phyloP scores from a whole-genome alignment of 2,113 vertebrate genomes.

The Terrapene triunguis region DNA sequence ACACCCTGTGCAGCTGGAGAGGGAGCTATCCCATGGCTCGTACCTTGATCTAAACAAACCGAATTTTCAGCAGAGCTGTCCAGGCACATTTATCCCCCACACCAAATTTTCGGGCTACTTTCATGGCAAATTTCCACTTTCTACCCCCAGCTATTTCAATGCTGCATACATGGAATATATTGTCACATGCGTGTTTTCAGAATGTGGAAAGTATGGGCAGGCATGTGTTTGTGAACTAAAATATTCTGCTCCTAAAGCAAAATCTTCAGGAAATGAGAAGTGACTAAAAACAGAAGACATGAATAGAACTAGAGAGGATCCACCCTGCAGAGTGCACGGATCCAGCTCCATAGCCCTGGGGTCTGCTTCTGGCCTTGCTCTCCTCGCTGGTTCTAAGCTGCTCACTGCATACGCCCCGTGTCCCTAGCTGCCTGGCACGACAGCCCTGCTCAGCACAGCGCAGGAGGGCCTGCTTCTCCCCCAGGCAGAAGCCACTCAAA shows the following conservation, averaged over 20 bases:
- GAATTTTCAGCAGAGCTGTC: not conserved
- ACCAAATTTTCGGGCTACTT: not conserved
- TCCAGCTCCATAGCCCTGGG: too few species aligned
- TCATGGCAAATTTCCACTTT: not conserved
- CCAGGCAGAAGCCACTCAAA: rapidly evolving
- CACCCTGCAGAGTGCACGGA: not conserved
- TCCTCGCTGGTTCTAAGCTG: not conserved
- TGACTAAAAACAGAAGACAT: not conserved
- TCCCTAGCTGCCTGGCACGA: not conserved
- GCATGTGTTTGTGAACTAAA: not conserved
- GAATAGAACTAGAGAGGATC: not conserved
- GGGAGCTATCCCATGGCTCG: not conserved
- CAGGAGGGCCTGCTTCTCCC: not conserved
- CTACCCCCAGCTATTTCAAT: not conserved
- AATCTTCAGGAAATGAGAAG: rapidly evolving
- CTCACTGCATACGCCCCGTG: too few species aligned
- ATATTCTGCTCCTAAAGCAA: not conserved
- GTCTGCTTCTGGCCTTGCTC: not conserved
- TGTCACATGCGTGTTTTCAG: not conserved
- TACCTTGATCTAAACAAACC: not conserved
- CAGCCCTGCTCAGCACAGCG: too few species aligned
- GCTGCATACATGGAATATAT: not conserved
- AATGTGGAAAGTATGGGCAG: not conserved
- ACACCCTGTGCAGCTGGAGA: not conserved
- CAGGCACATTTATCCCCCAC: not conserved